phyloP scores from a whole-genome alignment of 2,888 invertebrate genomes.

The Blastobasis adustella region DNA sequence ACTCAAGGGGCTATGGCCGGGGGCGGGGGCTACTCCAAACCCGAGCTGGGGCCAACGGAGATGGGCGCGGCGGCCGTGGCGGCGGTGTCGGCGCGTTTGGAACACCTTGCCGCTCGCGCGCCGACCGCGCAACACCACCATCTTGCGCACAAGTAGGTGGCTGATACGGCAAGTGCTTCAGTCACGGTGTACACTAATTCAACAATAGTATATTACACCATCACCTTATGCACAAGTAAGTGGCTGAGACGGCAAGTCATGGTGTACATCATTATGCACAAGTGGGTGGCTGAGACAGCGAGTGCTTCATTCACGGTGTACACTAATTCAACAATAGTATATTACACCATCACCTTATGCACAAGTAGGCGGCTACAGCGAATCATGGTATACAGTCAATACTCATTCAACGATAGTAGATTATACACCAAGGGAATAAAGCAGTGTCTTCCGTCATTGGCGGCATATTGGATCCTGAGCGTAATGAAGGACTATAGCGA shows the following conservation, averaged over 20 bases:
- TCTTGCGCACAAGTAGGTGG: no score
- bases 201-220: no score
- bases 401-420: slow-evolving; percentile 20
- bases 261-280: no score
- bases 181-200: no score
- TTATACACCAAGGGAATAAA: no score
- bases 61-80: slow-evolving; percentile 43
- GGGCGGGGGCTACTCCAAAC: slow-evolving; percentile 15
- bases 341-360: slow-evolving; percentile 60
- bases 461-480: no score
- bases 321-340: no score
- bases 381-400: neutral
- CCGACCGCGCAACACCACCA: slow-evolving; percentile 27
- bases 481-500: no score
- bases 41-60: slow-evolving; percentile 27
- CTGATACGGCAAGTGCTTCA: no score
- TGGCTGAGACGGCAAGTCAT: neutral
- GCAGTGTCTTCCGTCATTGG: no score
- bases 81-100: slow-evolving; percentile 52
- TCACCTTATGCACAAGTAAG: slow-evolving; percentile 65
- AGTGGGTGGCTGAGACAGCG: no score
- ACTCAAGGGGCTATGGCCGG: slow-evolving; percentile 18
- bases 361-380: slow-evolving; percentile 40
- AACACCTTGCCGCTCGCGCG: slow-evolving; percentile 46
- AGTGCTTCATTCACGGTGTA: no score